Percentiles rank a stretch among this genome's conserved stretches.
Evolutionary conservation across 1,140 invertebrate genomes (phyloP).

Genomic region (Danaus melanippus): DNA sequence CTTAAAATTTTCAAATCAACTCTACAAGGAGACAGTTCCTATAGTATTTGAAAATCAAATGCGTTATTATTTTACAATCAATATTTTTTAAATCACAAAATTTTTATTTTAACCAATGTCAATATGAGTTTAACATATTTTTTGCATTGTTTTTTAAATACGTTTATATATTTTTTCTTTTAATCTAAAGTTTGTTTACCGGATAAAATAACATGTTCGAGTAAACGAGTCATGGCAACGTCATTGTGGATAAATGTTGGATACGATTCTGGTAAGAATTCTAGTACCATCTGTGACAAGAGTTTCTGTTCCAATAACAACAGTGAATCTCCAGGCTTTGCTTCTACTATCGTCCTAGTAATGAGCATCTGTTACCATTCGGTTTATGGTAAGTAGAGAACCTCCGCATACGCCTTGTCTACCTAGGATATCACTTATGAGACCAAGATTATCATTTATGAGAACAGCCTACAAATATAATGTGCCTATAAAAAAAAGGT

Average conservation of each 20-base stretch:
- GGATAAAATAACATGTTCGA: conserved; percentile 32
- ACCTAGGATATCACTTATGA: conserved; percentile 27
- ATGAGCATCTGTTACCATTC: conserved; percentile 38
- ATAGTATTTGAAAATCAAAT: conserved; percentile 27
- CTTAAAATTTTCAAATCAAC: conserved; percentile 15
- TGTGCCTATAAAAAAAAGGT: no score
- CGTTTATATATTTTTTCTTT: neutral
- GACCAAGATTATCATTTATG: no score
- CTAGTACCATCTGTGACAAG: conserved; percentile 36
- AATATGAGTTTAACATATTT: no score
- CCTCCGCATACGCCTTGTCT: conserved; percentile 31
- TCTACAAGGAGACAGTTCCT: conserved; percentile 31
- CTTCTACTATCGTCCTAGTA: conserved; percentile 34
- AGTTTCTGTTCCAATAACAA: conserved; percentile 33
- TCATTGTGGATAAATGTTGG: conserved; percentile 28
- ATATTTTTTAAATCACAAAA: neutral
- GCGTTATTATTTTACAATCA: neutral
- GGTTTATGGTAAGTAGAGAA: conserved; percentile 22
- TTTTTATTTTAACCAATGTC: no score
- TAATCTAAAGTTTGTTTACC: conserved; percentile 24
- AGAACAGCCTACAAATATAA: conserved; percentile 26
- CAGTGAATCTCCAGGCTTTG: conserved; percentile 29
- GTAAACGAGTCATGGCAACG: conserved; percentile 38
- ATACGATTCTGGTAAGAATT: conserved; percentile 22
- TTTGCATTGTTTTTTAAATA: neutral